Evolutionary conservation across 2,888 invertebrate genomes (phyloP).

Genomic region (Aporophyla lueneburgensis): DNA sequence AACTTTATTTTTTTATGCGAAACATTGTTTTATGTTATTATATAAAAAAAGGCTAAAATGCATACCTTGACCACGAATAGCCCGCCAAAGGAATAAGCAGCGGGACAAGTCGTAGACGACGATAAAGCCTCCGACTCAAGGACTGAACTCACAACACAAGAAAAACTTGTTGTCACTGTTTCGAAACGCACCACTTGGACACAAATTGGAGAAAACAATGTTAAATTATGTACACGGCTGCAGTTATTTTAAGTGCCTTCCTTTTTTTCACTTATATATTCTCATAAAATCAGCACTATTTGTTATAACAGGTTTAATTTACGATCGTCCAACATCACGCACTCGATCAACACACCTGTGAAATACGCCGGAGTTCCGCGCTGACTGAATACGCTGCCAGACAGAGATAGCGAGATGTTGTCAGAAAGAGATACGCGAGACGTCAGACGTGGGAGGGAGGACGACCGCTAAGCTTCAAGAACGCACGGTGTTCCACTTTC

Average conservation of each 20-base stretch:
- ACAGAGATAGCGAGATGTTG: conserved; percentile 84
- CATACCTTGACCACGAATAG: conserved; percentile 82
- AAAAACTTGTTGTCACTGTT: conserved; percentile 87
- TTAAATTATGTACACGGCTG: conserved; percentile 35
- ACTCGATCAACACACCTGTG: conserved; percentile 80
- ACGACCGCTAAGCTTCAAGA: conserved; percentile 85
- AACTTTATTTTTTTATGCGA: conserved; percentile 12
- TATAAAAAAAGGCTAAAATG: conserved; percentile 15
- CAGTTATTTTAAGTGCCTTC: conserved; percentile 46
- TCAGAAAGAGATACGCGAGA: conserved; percentile 80
- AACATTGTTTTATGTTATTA: neutral
- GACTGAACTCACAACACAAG: conserved; percentile 84
- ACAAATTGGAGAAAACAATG: conserved; percentile 65
- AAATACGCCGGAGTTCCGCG: conserved; percentile 83
- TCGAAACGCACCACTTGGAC: conserved; percentile 79
- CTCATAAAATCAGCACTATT: conserved; percentile 63
- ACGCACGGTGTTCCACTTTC: conserved; percentile 82
- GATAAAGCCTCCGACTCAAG: conserved; percentile 88
- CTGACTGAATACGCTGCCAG: conserved; percentile 84
- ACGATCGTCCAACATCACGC: conserved; percentile 75
- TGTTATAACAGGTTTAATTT: conserved; percentile 82
- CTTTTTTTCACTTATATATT: conserved; percentile 39
- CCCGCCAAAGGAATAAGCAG: conserved; percentile 77
- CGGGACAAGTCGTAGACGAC: conserved; percentile 75
- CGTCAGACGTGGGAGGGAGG: conserved; percentile 84